These are phyloP conservation scores for Lepus americanus DNA, from an alignment of 2,113 vertebrate genomes.

Conservation along the genomic window DNA sequence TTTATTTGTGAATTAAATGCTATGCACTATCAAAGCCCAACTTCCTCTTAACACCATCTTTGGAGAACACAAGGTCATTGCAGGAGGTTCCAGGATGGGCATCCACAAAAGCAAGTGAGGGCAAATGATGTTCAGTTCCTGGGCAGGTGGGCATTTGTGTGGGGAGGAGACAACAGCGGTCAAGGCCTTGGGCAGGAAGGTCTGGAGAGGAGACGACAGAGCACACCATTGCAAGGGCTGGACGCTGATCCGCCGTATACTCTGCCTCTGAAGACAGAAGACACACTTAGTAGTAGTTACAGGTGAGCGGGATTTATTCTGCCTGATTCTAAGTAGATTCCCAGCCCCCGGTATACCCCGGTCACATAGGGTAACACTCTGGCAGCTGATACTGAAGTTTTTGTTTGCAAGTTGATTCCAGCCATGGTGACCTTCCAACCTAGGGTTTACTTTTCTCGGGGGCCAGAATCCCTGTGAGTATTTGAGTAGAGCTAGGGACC, in stretches of 20 bases:
- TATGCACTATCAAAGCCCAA: conserved; percentile 41
- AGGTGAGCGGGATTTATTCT: not conserved
- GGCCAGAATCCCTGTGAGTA: not conserved
- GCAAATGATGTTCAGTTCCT: not conserved
- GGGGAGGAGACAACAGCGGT: not conserved
- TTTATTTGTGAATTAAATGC: conserved; percentile 85
- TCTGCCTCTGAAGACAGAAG: not conserved
- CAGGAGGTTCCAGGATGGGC: not conserved
- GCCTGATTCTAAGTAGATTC: not conserved
- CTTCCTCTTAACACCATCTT: conserved; percentile 66
- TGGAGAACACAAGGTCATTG: conserved; percentile 33
- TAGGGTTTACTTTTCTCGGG: not conserved
- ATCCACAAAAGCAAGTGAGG: not conserved
- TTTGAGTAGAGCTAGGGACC: not conserved
- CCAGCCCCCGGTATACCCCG: not conserved
- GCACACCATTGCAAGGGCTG: not conserved
- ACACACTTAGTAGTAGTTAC: not conserved
- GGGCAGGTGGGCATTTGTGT: not conserved
- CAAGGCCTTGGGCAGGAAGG: not conserved
- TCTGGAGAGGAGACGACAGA: not conserved
- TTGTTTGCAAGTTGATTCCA: not conserved
- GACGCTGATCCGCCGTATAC: not conserved
- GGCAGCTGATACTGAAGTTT: not conserved
- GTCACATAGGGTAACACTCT: not conserved
- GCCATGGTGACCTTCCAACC: not conserved